Evolutionary conservation across 2,888 invertebrate genomes (phyloP), one percentile per base, ranked within the genome.

Genomic region (Agrochola circellaris): DNA sequence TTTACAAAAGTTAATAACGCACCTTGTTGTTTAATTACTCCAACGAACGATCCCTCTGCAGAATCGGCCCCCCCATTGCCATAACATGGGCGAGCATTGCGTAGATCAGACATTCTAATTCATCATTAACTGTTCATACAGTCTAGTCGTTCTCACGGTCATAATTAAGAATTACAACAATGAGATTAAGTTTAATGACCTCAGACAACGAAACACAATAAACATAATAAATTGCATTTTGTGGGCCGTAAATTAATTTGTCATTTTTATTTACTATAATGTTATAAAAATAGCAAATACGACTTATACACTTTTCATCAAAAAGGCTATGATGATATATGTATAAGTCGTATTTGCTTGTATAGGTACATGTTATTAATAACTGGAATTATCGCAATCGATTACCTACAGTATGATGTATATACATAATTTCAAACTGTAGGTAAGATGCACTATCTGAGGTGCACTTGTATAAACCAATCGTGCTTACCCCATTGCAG

Each of bases 141-240:
- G 26, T 11, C 17, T n/a, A n/a, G 54, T 61, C 13, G n/a, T 62
- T 83, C 77, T 34, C 83, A 82, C 77, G 83, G 82, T 15, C 6
- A 58, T 62, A 34, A 70, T 82, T 76, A 75, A 38, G 26, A 68
- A 70, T 56, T n/a, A 34, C 34, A 67, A 75, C 67, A 75, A 82
- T 76, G 48, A 67, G 60, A 15, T 75, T 8, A 60, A 82, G 83
- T 76, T 75, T 67, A 54, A 67, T 82, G 82, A 82, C 62, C 86
- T 48, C 45, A 54, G n/a, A 34, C 15, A 51, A 54, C 38, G n/a
- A 13, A 48, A 42, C 61, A 34, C 20, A 54, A n/a, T 2, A 58
- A 48, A 67, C 58, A 58, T 30, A n/a, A 79, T 23, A n/a, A n/a
- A 69, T 26, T 68, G 48, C 48, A 68, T 79, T 65, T 78, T 20